Conservation (phyloP, 2,113 vertebrate genomes). For the Leuciscus idus region DNA sequence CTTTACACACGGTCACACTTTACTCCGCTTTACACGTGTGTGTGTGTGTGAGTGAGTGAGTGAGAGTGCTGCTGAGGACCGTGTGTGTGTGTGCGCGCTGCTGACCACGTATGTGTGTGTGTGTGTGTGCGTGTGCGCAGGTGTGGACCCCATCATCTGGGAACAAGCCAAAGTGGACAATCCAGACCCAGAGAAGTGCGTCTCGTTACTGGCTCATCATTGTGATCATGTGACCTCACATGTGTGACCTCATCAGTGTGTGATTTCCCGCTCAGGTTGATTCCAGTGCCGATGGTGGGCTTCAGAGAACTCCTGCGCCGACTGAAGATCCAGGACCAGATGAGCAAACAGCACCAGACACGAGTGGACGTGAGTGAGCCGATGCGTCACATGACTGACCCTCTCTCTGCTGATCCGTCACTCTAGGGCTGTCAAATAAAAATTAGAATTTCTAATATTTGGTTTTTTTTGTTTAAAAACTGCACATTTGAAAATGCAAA, state of each 20-base stretch:
- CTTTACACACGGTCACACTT: neutral
- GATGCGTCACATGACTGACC: too few species aligned
- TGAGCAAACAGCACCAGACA: slow-evolving; percentile 98
- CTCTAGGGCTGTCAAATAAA: too few species aligned
- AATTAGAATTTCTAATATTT: too few species aligned
- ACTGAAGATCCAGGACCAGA: slow-evolving; percentile 96
- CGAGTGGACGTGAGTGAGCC: slow-evolving; percentile 94
- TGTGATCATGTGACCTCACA: too few species aligned
- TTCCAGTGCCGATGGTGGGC: slow-evolving; percentile 97
- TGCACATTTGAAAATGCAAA: too few species aligned
- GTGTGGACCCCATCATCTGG: slow-evolving; percentile 98
- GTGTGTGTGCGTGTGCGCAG: slow-evolving; percentile 64
- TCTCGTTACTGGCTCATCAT: neutral
- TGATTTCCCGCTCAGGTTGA: slow-evolving; percentile 77
- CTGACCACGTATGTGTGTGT: too few species aligned
- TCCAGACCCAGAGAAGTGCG: slow-evolving; percentile 95
- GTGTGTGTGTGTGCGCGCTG: too few species aligned
- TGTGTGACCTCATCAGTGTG: neutral
- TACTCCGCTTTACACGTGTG: too few species aligned
- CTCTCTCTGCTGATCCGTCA: too few species aligned
- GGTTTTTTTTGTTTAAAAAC: too few species aligned
- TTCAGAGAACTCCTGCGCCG: slow-evolving; percentile 92
- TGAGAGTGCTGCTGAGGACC: too few species aligned
- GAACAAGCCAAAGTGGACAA: slow-evolving; percentile 99
- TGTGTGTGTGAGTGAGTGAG: too few species aligned